A percentile compares a stretch with the other conserved stretches of the same genome.
Conservation (phyloP, 2,888 invertebrate species). For the Trypoxylon attenuatum region DNA sequence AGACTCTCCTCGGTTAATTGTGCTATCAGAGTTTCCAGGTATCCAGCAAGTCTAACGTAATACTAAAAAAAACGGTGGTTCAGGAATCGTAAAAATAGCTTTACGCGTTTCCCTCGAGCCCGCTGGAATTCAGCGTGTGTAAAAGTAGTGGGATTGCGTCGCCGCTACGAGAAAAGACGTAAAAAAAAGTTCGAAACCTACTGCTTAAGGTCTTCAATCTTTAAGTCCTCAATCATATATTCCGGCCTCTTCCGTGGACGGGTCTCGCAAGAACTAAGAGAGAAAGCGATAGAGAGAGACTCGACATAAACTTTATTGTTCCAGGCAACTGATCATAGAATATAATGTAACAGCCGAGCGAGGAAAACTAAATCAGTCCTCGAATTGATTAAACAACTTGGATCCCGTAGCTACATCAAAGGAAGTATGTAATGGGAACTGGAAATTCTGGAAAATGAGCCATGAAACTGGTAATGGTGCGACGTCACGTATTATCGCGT, state of each 20-base stretch:
- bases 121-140: constrained; percentile 10
- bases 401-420: too few relatives aligned
- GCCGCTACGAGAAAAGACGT: constrained; percentile 19
- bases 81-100: constrained; percentile 33
- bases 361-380: neutral
- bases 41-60: constrained; percentile 26
- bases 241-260: constrained; percentile 8
- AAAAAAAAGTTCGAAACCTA: constrained; percentile 29
- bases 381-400: too few relatives aligned
- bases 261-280: constrained; percentile 10
- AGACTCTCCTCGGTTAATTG: constrained; percentile 41
- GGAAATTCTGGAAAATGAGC: neutral
- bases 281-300: too few relatives aligned
- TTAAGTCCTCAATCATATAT: constrained; percentile 33
- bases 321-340: neutral
- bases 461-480: neutral
- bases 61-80: constrained; percentile 28
- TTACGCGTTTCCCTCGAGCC: constrained; percentile 23
- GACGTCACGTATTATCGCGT: neutral
- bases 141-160: constrained; percentile 4
- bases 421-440: neutral
- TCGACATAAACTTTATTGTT: neutral
- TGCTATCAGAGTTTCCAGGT: constrained; percentile 30
- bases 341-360: neutral
- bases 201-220: neutral